Percentiles rank a stretch among this genome's conserved stretches.
Evolutionary conservation across 2,797 vertebrate genomes (phyloP).

Genomic region (Coreius guichenoti): DNA sequence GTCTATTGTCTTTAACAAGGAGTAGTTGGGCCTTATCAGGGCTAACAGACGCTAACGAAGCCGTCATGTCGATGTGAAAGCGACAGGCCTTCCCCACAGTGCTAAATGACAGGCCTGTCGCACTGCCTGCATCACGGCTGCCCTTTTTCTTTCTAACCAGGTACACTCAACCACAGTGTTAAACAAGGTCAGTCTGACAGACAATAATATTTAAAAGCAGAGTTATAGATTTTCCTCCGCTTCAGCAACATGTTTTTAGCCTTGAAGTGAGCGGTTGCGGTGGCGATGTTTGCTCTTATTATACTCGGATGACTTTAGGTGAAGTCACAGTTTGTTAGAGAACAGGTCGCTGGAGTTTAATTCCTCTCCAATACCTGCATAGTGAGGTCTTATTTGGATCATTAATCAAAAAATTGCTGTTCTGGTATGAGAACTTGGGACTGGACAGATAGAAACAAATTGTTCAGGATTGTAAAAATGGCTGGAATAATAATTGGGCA

Average conservation of each 20-base stretch:
- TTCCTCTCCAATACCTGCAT: neutral
- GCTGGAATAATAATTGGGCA: constrained; percentile 20
- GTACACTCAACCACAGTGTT: constrained; percentile 7
- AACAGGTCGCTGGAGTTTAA: neutral
- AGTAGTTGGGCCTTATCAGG: constrained; percentile 30
- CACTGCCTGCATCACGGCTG: constrained; percentile 17
- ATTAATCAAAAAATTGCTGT: neutral
- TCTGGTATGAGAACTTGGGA: neutral
- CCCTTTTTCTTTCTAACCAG: constrained; percentile 33
- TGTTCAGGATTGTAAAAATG: neutral
- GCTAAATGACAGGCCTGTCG: constrained; percentile 45
- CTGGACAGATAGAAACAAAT: neutral
- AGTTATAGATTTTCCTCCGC: neutral
- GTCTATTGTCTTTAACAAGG: constrained; percentile 36
- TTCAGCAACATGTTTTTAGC: constrained; percentile 1
- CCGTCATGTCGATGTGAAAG: constrained; percentile 45
- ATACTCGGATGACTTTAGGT: neutral
- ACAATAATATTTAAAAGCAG: constrained; percentile 6
- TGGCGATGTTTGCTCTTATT: neutral
- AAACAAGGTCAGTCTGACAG: constrained; percentile 37
- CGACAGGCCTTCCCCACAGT: constrained; percentile 39
- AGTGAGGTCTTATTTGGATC: neutral
- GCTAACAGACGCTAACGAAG: constrained; percentile 45
- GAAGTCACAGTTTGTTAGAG: constrained; percentile 19
- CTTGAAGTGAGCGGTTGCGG: neutral